Conservation (phyloP, 2,797 vertebrate genomes). For the Bradypodion ventrale region DNA sequence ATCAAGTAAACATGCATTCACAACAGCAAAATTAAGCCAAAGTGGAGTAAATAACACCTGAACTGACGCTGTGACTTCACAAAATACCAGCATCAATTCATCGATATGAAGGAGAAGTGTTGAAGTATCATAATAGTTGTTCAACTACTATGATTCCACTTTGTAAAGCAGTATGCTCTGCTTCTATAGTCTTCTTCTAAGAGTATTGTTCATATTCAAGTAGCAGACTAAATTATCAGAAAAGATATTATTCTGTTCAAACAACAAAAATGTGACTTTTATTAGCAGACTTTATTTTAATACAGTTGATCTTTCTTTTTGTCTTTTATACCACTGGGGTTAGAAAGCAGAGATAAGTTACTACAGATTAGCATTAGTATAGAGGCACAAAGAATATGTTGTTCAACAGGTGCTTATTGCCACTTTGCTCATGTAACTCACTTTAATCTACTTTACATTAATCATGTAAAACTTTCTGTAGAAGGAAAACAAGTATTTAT, state of each 20-base stretch:
- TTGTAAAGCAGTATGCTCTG: not conserved
- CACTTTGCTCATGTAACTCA: slow-evolving; percentile 27
- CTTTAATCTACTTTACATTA: slow-evolving; percentile 36
- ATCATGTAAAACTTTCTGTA: slow-evolving; percentile 9
- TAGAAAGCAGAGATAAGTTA: slow-evolving; percentile 12
- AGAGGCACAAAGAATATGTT: slow-evolving; percentile 38
- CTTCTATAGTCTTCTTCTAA: not conserved
- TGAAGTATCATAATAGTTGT: not conserved
- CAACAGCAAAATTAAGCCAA: not conserved
- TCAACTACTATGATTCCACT: not conserved
- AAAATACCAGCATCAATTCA: not conserved
- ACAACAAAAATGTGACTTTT: not conserved
- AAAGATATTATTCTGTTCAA: not conserved
- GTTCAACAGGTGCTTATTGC: slow-evolving; percentile 27
- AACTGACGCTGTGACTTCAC: slow-evolving; percentile 5
- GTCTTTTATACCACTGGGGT: slow-evolving; percentile 29
- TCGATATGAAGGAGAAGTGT: slow-evolving; percentile 1
- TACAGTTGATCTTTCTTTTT: not conserved
- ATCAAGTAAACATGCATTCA: not conserved
- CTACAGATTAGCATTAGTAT: slow-evolving; percentile 37
- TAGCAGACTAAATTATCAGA: not conserved
- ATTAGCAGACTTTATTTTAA: not conserved
- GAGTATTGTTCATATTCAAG: not conserved
- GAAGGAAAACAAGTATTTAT: slow-evolving; percentile 34
- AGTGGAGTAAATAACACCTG: not conserved